These are phyloP conservation scores for Montipora capitata DNA, from an alignment of 92 coral and sea anemone species.

Conservation along the genomic window DNA sequence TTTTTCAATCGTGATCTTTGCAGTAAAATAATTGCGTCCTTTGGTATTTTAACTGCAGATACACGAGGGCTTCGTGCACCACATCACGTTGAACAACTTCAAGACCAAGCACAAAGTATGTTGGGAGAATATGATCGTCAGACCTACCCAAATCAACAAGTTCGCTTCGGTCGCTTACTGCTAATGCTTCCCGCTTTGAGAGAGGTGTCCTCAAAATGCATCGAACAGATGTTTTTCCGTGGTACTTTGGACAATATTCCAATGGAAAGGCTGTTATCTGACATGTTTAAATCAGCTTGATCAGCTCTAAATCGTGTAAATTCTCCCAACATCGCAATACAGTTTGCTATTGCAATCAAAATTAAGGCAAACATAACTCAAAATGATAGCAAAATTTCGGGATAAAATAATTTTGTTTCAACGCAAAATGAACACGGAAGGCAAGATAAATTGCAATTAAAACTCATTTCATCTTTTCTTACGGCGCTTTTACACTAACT, in stretches of 20 bases:
- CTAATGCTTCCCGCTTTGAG: conserved; percentile 86
- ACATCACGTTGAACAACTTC: conserved; percentile 94
- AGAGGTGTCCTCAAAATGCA: conserved; percentile 82
- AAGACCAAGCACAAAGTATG: conserved; percentile 99
- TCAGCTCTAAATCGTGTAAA: background rate
- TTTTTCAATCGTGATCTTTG: background rate
- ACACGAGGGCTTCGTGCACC: conserved; percentile 95
- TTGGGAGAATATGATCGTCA: conserved; percentile 98
- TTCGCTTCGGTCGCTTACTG: conserved; percentile 92
- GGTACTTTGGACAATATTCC: conserved; percentile 90
- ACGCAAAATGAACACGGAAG: too few relatives aligned
- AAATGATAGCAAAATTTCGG: too few relatives aligned
- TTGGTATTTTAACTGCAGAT: conserved; percentile 34
- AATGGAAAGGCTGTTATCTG: conserved; percentile 93
- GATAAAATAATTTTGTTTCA: too few relatives aligned
- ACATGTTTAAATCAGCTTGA: conserved; percentile 88
- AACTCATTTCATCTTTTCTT: too few relatives aligned
- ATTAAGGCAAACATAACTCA: too few relatives aligned
- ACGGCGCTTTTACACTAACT: too few relatives aligned
- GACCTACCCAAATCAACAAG: conserved; percentile 86
- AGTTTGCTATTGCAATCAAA: too few relatives aligned
- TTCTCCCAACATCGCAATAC: too few relatives aligned
- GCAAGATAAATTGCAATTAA: too few relatives aligned
- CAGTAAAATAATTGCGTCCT: background rate
- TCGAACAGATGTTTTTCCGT: conserved; percentile 96